phyloP scores from a whole-genome alignment of 2,113 vertebrate species.

The Coregonus clupeaformis region DNA sequence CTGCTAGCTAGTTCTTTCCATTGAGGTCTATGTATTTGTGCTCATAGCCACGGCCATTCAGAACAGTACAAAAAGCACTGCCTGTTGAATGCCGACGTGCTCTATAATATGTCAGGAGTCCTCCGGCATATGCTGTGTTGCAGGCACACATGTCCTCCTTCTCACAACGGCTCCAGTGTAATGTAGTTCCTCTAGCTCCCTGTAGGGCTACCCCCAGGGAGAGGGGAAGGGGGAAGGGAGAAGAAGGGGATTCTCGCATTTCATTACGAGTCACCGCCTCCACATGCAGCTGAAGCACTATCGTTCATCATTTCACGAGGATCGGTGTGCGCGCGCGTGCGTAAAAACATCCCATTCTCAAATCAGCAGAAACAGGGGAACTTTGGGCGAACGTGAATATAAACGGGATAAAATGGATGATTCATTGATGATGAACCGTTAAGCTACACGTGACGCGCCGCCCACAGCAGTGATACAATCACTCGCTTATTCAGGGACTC shows the following conservation, averaged over 20 bases:
- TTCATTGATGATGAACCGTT: too few relatives aligned
- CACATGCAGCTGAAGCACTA: not conserved
- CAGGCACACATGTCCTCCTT: not conserved
- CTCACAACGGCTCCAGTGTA: conserved; percentile 4
- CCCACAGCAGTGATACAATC: not conserved
- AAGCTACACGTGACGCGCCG: not conserved
- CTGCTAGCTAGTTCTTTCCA: too few relatives aligned
- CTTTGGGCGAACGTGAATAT: not conserved
- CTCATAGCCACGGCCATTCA: too few relatives aligned
- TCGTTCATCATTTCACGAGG: not conserved
- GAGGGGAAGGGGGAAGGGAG: not conserved
- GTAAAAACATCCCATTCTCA: not conserved
- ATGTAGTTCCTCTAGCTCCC: not conserved
- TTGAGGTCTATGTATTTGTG: too few relatives aligned
- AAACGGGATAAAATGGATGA: not conserved
- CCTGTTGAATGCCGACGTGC: too few relatives aligned
- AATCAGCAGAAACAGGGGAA: not conserved
- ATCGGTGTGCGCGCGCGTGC: not conserved
- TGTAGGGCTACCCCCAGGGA: conserved; percentile 7
- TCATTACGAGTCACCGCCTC: not conserved
- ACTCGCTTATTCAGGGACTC: not conserved
- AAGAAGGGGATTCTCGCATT: not conserved
- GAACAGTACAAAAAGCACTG: too few relatives aligned
- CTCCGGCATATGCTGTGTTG: not conserved
- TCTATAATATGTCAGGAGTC: too few relatives aligned